Percentiles rank a stretch among this genome's conserved stretches.
Conservation (phyloP, 2,797 vertebrate species). For the Gymnodraco acuticeps region DNA sequence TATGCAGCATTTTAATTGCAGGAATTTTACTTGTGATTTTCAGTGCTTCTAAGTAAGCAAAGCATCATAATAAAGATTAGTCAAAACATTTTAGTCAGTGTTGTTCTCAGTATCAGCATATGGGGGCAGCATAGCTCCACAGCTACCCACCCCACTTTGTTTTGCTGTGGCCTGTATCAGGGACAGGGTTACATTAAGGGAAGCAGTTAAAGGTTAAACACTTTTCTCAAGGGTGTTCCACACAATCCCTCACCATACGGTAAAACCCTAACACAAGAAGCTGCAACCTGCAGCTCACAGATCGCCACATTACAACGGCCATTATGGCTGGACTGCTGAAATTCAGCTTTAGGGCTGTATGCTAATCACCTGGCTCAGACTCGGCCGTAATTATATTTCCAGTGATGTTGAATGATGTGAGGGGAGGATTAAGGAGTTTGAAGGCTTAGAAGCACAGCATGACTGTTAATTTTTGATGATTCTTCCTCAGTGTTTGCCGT, state of each 20-base stretch:
- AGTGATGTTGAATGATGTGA: constrained; percentile 19
- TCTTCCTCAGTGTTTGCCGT: background rate
- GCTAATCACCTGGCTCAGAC: constrained; percentile 48
- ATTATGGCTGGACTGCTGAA: constrained; percentile 22
- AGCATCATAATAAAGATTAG: background rate
- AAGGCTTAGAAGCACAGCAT: constrained; percentile 22
- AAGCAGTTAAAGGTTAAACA: constrained; percentile 83
- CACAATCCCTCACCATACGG: constrained; percentile 45
- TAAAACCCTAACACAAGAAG: constrained; percentile 47
- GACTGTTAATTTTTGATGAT: constrained; percentile 27
- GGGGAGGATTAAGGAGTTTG: constrained; percentile 26
- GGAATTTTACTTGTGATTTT: background rate
- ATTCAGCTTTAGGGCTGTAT: constrained; percentile 35
- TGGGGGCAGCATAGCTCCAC: constrained; percentile 77
- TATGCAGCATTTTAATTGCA: background rate
- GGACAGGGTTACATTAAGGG: constrained; percentile 74
- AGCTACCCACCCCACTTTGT: background rate
- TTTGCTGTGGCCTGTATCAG: constrained; percentile 51
- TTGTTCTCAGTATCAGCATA: constrained; percentile 42
- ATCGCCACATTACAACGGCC: constrained; percentile 35
- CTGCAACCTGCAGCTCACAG: constrained; percentile 50
- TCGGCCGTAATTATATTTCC: constrained; percentile 34
- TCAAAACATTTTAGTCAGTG: fast-evolving
- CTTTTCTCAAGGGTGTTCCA: constrained; percentile 71
- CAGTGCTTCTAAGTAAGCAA: background rate